These are phyloP conservation scores for Girardinichthys multiradiatus DNA, from an alignment of 2,113 vertebrate species.

Conservation along the genomic window DNA sequence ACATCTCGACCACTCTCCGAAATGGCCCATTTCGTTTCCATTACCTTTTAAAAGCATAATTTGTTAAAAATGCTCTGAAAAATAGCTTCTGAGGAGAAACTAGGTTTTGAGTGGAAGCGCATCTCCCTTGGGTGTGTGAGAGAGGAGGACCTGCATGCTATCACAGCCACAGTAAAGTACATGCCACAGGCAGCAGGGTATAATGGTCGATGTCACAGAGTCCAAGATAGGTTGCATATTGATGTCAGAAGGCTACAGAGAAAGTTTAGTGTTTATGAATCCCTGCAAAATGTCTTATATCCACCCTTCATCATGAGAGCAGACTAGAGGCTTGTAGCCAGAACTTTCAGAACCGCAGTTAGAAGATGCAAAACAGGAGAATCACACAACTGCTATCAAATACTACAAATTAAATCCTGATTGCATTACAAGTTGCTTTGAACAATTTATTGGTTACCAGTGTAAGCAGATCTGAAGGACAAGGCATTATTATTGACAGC, in stretches of 20 bases:
- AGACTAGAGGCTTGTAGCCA: not conserved
- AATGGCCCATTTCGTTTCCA: not conserved
- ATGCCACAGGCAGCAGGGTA: not conserved
- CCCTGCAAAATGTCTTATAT: not conserved
- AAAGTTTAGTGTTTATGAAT: not conserved
- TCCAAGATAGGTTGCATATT: not conserved
- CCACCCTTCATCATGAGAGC: not conserved
- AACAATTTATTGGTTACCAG: not conserved
- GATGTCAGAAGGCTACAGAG: slow-evolving; percentile 2
- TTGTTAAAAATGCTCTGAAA: not conserved
- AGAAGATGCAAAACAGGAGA: not conserved
- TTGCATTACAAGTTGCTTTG: not conserved
- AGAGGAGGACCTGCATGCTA: not conserved
- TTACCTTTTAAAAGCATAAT: slow-evolving; percentile 1
- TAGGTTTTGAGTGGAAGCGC: not conserved
- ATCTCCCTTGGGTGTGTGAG: slow-evolving; percentile 1
- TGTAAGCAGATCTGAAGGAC: not conserved
- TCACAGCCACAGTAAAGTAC: not conserved
- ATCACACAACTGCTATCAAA: not conserved
- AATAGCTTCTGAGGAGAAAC: not conserved
- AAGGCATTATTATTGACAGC: not conserved
- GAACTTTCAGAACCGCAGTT: not conserved
- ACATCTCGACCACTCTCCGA: not conserved
- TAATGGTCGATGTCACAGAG: not conserved
- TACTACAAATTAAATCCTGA: not conserved